Base-by-base conservation (phyloP, 92 coral and sea anemone genomes). In the Scolanthus callimorphus region DNA sequence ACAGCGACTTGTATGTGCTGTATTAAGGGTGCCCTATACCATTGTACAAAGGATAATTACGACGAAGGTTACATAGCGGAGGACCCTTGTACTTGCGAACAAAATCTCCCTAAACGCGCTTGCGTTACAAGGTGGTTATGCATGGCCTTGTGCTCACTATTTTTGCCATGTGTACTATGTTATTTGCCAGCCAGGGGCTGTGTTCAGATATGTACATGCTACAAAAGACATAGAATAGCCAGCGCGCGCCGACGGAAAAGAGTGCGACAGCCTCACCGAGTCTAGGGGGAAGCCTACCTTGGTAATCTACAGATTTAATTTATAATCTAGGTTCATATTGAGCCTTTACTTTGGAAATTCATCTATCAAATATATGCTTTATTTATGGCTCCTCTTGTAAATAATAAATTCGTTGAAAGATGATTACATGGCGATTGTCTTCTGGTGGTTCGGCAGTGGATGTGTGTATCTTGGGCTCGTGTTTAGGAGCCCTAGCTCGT, bases 121-220 rank as follows among this genome's bases (percentile, higher is more conserved):
- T 94, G 99, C 49, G 44, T 94, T 10, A 80, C 88, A 21, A 74
- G 96, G 57, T 94, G 99, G 99, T 79, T 77, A 39, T 94, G 99
- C 57, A 73, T 94, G 49, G 80, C 86, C 31, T 50, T 80, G 12
- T 94, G 96, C 30, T 82, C 95, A 13, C 28, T 94, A 0, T 74
- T 94, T 39, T 30, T 94, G 29, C 99, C 99, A 26, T 94, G 99
- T 55, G 65, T 94, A 27, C 59, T 90, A 55, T 94, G 99, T 43
- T 94, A 94, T 62, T 44, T 84, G 30, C 99, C 96, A 17, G 77
- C 85, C 0, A 89, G 69, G 71, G 99, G 99, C 30, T 94, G 96
- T 61, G 66, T 75, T 22, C 67, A 78, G 26, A 74, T 88, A 44
- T 80, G 86, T 55, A 76, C 65, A 62, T 73, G 86, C 50, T 88